Percentiles rank a stretch among this genome's conserved stretches.
Evolutionary conservation across 2,113 vertebrate species (phyloP).

Genomic region (Sarotherodon lohbergeri): DNA sequence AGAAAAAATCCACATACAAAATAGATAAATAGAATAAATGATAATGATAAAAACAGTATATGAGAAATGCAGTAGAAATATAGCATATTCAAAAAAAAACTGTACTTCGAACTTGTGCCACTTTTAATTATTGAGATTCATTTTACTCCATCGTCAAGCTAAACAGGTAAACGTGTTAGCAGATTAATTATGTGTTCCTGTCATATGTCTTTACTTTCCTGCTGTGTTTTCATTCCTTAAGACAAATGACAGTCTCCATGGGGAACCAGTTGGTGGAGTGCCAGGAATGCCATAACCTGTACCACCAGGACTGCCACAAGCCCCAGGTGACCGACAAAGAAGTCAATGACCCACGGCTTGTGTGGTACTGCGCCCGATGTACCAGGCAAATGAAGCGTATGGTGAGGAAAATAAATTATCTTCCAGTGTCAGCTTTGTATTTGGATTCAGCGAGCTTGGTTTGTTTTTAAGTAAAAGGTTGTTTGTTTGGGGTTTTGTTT

Average conservation of each 20-base stretch:
- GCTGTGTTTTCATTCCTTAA: conserved; percentile 32
- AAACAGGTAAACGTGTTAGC: background rate
- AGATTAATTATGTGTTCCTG: background rate
- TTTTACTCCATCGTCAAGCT: background rate
- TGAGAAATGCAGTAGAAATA: background rate
- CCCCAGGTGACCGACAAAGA: conserved; percentile 98
- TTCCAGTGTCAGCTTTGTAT: background rate
- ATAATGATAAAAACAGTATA: background rate
- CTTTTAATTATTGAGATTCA: background rate
- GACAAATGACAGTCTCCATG: conserved; percentile 96
- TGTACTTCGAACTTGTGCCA: background rate
- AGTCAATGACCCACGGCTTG: conserved; percentile 93
- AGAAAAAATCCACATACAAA: background rate
- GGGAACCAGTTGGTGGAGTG: conserved; percentile 97
- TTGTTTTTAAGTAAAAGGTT: background rate
- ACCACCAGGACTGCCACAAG: conserved; percentile 99
- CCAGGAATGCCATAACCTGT: conserved; percentile 98
- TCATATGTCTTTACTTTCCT: background rate
- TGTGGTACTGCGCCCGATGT: conserved; percentile 98
- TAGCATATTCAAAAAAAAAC: background rate
- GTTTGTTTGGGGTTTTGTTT: background rate
- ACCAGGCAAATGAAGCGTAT: conserved; percentile 97
- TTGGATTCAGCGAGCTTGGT: background rate
- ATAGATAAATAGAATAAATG: background rate
- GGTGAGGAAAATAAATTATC: conserved; percentile 70